Conservation (phyloP, 1,140 invertebrate genomes). For the Limonius californicus region DNA sequence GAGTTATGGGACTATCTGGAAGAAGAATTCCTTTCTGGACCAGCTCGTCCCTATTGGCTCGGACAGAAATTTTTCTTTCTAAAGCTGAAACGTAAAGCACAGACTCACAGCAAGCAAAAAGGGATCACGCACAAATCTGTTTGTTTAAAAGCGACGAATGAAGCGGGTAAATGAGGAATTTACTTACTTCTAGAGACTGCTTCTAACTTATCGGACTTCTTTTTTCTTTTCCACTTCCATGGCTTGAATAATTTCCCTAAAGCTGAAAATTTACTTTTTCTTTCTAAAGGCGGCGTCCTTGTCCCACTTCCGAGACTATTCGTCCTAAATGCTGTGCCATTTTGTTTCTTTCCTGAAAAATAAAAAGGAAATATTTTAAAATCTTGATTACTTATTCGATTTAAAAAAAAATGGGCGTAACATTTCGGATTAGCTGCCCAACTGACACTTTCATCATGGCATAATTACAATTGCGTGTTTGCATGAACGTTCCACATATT, state of each 20-base stretch:
- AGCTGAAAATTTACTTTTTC: slow-evolving; percentile 90
- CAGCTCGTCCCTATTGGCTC: slow-evolving; percentile 93
- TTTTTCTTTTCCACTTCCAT: slow-evolving; percentile 99
- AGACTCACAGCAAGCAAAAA: no score
- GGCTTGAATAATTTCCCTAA: slow-evolving; percentile 94
- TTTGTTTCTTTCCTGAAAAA: slow-evolving; percentile 87
- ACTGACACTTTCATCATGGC: no score
- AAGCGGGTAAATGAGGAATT: no score
- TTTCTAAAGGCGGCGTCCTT: slow-evolving; percentile 75
- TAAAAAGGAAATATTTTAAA: slow-evolving; percentile 36
- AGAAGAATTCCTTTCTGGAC: slow-evolving; percentile 93
- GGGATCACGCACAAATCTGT: no score
- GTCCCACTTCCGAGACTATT: slow-evolving; percentile 78
- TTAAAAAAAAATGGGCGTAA: not conserved
- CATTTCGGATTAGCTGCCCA: no score
- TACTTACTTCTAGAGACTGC: slow-evolving; percentile 91
- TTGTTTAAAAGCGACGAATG: no score
- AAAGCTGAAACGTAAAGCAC: slow-evolving; percentile 66
- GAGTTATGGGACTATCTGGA: slow-evolving; percentile 77
- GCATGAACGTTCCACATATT: no score
- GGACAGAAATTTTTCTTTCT: slow-evolving; percentile 96
- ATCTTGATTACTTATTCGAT: not conserved
- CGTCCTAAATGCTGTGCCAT: slow-evolving; percentile 81
- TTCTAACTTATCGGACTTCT: slow-evolving; percentile 97
- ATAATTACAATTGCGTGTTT: not conserved